Percentiles rank a stretch among this genome's conserved stretches.
phyloP scores from a whole-genome alignment of 2,113 vertebrate species.

The Lipophrys pholis region DNA sequence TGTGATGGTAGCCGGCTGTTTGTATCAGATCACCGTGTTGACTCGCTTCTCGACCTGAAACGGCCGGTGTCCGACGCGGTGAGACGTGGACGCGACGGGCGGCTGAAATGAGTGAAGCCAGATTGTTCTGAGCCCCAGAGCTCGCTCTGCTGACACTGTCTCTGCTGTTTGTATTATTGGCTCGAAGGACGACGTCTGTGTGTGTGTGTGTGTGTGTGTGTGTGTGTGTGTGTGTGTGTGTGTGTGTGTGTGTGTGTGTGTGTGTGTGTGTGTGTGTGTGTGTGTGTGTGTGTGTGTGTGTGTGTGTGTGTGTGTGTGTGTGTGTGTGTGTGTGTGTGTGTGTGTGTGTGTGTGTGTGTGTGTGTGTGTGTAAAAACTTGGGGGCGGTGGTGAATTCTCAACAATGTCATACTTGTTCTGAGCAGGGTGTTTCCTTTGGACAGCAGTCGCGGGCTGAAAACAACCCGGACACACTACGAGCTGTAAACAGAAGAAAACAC shows the following conservation, averaged over 20 bases:
- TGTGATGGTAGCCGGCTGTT: no score
- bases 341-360: conserved; percentile 11
- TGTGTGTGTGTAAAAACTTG: conserved; percentile 10
- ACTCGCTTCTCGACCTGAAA: neutral
- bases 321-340: neutral
- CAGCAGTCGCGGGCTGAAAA: conserved; percentile 49
- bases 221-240: neutral
- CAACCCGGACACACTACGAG: conserved; percentile 29
- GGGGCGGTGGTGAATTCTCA: conserved; percentile 16
- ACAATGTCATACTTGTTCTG: conserved; percentile 79
- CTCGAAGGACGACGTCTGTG: conserved; percentile 10
- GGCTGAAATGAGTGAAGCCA: conserved; percentile 22
- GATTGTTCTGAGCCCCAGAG: conserved; percentile 15
- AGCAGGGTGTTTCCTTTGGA: conserved; percentile 56
- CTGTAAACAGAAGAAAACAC: conserved; percentile 30
- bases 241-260: conserved; percentile 5
- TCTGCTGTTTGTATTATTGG: conserved; percentile 35
- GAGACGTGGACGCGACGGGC: neutral
- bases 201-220: conserved; percentile 14
- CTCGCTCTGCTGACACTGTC: conserved; percentile 41
- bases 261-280: conserved; percentile 8
- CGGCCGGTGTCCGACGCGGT: neutral
- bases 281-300: conserved; percentile 1
- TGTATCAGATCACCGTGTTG: neutral
- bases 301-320: conserved; percentile 15